Evolutionary conservation across 2,888 invertebrate genomes (phyloP).

Genomic region (Eupithecia pulchellata): DNA sequence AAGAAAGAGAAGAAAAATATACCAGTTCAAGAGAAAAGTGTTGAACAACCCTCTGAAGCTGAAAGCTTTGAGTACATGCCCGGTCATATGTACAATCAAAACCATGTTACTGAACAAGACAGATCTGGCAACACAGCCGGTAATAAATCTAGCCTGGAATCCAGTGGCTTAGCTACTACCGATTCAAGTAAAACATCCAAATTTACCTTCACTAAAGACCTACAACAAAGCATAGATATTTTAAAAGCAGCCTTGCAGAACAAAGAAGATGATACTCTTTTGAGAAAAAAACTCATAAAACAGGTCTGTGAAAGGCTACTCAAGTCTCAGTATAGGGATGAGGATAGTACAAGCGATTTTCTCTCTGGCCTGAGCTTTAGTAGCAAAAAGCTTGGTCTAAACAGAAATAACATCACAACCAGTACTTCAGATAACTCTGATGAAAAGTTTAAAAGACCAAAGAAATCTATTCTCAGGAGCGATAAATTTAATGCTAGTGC

Average conservation of each 20-base stretch:
- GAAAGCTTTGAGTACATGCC: slow-evolving; percentile 89
- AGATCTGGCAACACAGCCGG: slow-evolving; percentile 56
- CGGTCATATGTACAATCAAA: slow-evolving; percentile 85
- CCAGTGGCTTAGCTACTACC: slow-evolving; percentile 70
- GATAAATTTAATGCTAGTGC: slow-evolving; percentile 71
- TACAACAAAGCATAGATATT: slow-evolving; percentile 86
- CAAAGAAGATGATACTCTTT: slow-evolving; percentile 84
- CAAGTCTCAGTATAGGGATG: slow-evolving; percentile 85
- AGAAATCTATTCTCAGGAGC: slow-evolving; percentile 73
- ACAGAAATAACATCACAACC: slow-evolving; percentile 62
- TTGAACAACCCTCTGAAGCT: slow-evolving; percentile 81
- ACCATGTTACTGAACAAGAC: slow-evolving; percentile 61
- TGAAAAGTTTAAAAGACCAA: slow-evolving; percentile 63
- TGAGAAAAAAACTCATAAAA: slow-evolving; percentile 87
- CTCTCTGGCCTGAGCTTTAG: slow-evolving; percentile 74
- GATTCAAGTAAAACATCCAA: slow-evolving; percentile 75
- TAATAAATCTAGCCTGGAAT: slow-evolving; percentile 79
- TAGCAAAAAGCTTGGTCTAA: slow-evolving; percentile 60
- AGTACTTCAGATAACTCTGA: slow-evolving; percentile 74
- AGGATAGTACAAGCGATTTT: slow-evolving; percentile 80
- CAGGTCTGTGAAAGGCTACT: slow-evolving; percentile 87
- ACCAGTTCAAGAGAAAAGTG: slow-evolving; percentile 62
- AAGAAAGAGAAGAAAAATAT: slow-evolving; percentile 56
- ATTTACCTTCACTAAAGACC: slow-evolving; percentile 83
- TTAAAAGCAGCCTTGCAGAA: slow-evolving; percentile 86